These are phyloP conservation scores for Meteorus colon DNA, from an alignment of 2,888 invertebrate genomes.

Conservation along the genomic window DNA sequence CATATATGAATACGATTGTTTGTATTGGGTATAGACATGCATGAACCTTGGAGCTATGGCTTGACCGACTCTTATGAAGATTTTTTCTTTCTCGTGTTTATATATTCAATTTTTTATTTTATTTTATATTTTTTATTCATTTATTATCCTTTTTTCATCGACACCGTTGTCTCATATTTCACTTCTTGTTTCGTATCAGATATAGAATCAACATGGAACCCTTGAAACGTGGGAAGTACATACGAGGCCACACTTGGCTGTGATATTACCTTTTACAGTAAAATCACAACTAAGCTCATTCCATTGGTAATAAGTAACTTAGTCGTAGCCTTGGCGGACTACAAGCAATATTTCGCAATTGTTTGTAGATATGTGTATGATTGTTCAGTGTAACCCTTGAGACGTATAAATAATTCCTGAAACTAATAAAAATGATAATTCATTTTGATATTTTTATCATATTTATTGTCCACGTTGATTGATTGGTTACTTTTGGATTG, in stretches of 20 bases:
- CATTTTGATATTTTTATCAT: background rate
- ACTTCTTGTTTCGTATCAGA: constrained; percentile 52
- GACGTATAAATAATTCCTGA: constrained; percentile 50
- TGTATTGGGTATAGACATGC: constrained; percentile 29
- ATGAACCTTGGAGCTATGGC: constrained; percentile 20
- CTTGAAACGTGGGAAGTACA: constrained; percentile 62
- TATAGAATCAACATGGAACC: constrained; percentile 47
- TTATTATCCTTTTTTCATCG: constrained; percentile 19
- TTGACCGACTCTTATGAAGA: constrained; percentile 41
- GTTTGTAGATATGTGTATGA: constrained; percentile 37
- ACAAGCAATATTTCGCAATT: constrained; percentile 44
- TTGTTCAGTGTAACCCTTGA: constrained; percentile 43
- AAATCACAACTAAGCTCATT: constrained; percentile 53
- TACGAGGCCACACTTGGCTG: constrained; percentile 48
- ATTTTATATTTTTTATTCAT: constrained; percentile 9
- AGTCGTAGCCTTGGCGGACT: constrained; percentile 50
- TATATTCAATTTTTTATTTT: constrained; percentile 10
- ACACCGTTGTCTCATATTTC: constrained; percentile 36
- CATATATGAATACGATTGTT: background rate
- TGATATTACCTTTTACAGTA: constrained; percentile 54
- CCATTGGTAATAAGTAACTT: constrained; percentile 55
- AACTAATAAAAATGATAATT: constrained; percentile 50
- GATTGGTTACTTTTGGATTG: background rate
- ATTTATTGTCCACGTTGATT: background rate
- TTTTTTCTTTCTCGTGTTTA: constrained; percentile 31